phyloP scores from a whole-genome alignment of 2,113 vertebrate genomes.

The Lepus timidus region DNA sequence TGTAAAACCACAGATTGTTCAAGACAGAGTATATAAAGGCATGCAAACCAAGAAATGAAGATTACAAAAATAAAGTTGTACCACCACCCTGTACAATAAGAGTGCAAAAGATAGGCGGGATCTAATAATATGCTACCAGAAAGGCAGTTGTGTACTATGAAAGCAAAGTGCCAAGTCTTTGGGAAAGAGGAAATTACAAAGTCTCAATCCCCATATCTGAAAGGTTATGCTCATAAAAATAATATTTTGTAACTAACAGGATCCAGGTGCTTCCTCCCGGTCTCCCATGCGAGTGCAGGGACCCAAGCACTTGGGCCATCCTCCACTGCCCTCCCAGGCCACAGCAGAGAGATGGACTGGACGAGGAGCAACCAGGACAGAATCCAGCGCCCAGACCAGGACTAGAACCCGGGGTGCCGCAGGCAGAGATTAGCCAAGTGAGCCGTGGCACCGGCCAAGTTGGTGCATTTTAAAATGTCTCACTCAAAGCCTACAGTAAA shows the following conservation, averaged over 20 bases:
- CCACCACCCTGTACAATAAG: background rate
- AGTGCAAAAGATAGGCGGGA: background rate
- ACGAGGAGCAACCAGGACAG: too few relatives aligned
- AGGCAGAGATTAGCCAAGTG: too few relatives aligned
- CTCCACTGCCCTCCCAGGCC: too few relatives aligned
- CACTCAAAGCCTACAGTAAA: background rate
- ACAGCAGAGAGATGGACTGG: too few relatives aligned
- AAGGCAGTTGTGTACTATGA: background rate
- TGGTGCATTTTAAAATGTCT: slow-evolving; percentile 31
- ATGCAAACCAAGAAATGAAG: slow-evolving; percentile 32
- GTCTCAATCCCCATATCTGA: background rate
- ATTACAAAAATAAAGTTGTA: slow-evolving; percentile 47
- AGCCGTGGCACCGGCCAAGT: too few relatives aligned
- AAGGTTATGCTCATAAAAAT: background rate
- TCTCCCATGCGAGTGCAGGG: too few relatives aligned
- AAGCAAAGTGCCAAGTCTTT: background rate
- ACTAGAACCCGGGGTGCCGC: too few relatives aligned
- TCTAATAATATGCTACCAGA: background rate
- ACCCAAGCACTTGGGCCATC: too few relatives aligned
- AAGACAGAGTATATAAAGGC: slow-evolving; percentile 46
- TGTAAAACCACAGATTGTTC: slow-evolving; percentile 18
- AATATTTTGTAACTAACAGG: too few relatives aligned
- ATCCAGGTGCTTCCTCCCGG: too few relatives aligned
- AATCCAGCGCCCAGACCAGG: too few relatives aligned
- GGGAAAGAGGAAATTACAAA: background rate